A percentile compares a stretch with the other conserved stretches of the same genome.
phyloP scores from a whole-genome alignment of 1,140 invertebrate species.

The Temnothorax curvispinosus region DNA sequence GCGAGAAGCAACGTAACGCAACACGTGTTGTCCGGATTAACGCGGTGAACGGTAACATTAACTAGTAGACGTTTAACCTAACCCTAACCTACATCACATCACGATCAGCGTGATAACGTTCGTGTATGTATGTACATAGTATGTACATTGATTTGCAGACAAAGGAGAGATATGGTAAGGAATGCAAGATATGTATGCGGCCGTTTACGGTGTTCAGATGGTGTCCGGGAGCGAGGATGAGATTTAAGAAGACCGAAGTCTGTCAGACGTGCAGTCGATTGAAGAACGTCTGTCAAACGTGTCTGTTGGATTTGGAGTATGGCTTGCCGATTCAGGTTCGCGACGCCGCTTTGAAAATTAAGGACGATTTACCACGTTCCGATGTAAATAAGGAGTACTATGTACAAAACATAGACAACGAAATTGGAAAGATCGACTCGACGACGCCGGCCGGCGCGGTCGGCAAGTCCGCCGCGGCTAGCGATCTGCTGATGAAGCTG shows the following conservation, averaged over 20 bases:
- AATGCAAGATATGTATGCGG: constrained; percentile 99
- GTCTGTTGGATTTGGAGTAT: constrained; percentile 98
- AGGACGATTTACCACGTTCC: constrained; percentile 97
- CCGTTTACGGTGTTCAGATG: constrained; percentile 99
- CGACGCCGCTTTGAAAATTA: constrained; percentile 97
- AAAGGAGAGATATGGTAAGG: constrained; percentile 99
- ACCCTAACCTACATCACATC: too few species aligned
- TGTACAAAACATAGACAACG: constrained; percentile 97
- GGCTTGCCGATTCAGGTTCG: constrained; percentile 97
- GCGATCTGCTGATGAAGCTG: constrained; percentile 96
- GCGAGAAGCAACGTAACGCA: too few species aligned
- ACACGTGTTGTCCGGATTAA: too few species aligned
- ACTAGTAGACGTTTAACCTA: too few species aligned
- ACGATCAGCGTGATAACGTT: too few species aligned
- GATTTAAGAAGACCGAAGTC: constrained; percentile 99
- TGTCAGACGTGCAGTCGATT: constrained; percentile 99
- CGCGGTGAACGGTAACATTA: too few species aligned
- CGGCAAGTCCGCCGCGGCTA: constrained; percentile 92
- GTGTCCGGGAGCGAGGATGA: constrained; percentile 99
- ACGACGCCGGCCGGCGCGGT: constrained; percentile 88
- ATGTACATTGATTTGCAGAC: constrained; percentile 88
- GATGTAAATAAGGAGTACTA: constrained; percentile 99
- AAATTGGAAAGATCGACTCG: constrained; percentile 88
- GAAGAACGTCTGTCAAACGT: constrained; percentile 99
- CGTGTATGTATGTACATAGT: too few species aligned